Evolutionary conservation across 1,140 invertebrate species (phyloP), one percentile per base, ranked within the genome.

Genomic region (Paracyclopina nana): DNA sequence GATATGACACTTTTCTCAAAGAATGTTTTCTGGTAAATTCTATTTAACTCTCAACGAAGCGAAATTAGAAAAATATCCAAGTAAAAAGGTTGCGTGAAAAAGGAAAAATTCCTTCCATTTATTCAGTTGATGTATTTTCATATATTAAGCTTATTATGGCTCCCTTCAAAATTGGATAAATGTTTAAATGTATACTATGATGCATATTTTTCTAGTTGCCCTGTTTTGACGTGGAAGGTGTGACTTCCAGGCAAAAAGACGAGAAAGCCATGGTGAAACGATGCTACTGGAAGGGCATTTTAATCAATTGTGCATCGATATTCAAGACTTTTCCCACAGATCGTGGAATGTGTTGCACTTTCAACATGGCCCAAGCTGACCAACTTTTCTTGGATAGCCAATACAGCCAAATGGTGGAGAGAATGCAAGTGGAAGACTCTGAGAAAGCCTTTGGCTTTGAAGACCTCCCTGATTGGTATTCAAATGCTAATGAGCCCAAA

Each of bases 291-390:
- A 48, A 48, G 29, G 46, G 46, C 22, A 27, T 48, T 4, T 29
- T 16, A 4, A 29, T 48, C 5, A 48, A 48, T 28, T 48, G 46
- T 29, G 27, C 46, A 40, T 8, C 28, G 16, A 48, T 48, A 11
- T 48, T 48, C n/a, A 48, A 48, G 22, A 48, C 46, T 3, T 26
- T 26, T 28, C 46, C 46, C 4, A 48, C 46, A 4, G 46, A 48
- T n/a, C 22, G 46, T 6, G 46, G 46, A 29, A 48, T 48, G 46
- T 48, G 46, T 29, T 48, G 46, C 27, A 48, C 46, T 16, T 48
- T 48, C 27, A 48, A 48, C 9, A 38, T 38, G 34, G 9, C 5
- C 5, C 14, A 38, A 31, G 29, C 4, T 31, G 14, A 31, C 29
- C 9, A 31, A 31, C 9, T 31, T 38, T 38, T 9, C 8, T n/a